Evolutionary conservation across 2,888 invertebrate species (phyloP).

Genomic region (Gymnoscelis rufifasciata): DNA sequence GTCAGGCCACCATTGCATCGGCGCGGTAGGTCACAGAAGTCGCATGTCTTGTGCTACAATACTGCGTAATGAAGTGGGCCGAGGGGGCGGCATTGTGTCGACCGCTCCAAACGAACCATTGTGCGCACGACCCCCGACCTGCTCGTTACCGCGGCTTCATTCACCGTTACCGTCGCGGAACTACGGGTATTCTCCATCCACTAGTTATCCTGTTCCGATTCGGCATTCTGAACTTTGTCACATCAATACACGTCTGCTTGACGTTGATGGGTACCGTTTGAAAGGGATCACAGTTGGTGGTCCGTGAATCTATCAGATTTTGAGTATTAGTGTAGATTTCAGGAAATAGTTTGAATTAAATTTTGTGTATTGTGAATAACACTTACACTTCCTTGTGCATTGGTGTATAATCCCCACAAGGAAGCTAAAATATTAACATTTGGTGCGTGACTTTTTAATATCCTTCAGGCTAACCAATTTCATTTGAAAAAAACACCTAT

Average conservation of each 20-base stretch:
- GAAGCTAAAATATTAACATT: conserved; percentile 54
- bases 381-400: too few relatives aligned
- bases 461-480: conserved; percentile 47
- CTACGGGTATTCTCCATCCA: conserved; percentile 15
- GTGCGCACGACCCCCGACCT: conserved; percentile 66
- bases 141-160: conserved; percentile 50
- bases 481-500: conserved; percentile 43
- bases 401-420: too few relatives aligned
- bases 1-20: conserved; percentile 50
- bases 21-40: conserved; percentile 54
- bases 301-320: neutral
- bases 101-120: conserved; percentile 65
- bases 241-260: conserved; percentile 23
- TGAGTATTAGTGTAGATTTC: too few relatives aligned
- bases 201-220: conserved; percentile 33
- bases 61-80: conserved; percentile 78
- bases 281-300: conserved; percentile 17
- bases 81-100: conserved; percentile 72
- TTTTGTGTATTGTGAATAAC: too few relatives aligned
- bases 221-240: conserved; percentile 19
- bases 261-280: conserved; percentile 11
- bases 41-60: conserved; percentile 59
- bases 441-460: conserved; percentile 67
- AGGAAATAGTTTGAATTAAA: too few relatives aligned
- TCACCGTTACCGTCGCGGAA: conserved; percentile 39